Evolutionary conservation across 2,888 invertebrate genomes (phyloP).

Genomic region (Prosopocoilus inquinatus): DNA sequence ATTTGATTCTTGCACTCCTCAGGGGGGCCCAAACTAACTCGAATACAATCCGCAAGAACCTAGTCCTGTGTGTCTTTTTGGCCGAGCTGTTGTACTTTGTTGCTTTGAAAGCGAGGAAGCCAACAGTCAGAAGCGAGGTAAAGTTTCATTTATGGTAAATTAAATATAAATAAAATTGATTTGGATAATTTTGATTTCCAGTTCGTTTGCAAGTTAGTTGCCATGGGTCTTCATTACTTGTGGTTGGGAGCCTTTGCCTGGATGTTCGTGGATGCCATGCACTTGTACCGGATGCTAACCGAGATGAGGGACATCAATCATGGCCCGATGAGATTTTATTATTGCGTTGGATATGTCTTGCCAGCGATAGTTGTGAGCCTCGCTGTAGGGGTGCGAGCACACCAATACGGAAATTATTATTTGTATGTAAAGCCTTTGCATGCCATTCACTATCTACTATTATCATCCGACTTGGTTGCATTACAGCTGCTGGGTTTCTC

Average conservation of each 20-base stretch:
- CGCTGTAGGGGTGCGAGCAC: slow-evolving; percentile 88
- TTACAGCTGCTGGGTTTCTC: slow-evolving; percentile 89
- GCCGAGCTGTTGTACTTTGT: slow-evolving; percentile 83
- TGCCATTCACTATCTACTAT: no score
- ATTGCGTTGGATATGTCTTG: slow-evolving; percentile 87
- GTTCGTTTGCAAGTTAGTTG: slow-evolving; percentile 84
- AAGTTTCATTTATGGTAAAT: slow-evolving; percentile 31
- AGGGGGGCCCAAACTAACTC: slow-evolving; percentile 84
- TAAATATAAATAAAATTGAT: background rate
- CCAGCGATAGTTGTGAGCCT: slow-evolving; percentile 90
- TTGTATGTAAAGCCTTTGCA: slow-evolving; percentile 67
- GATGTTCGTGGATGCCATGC: slow-evolving; percentile 89
- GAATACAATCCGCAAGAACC: slow-evolving; percentile 90
- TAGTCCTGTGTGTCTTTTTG: slow-evolving; percentile 86
- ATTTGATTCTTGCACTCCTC: slow-evolving; percentile 77
- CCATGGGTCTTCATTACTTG: slow-evolving; percentile 90
- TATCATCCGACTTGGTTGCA: no score
- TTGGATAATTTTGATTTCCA: slow-evolving; percentile 43
- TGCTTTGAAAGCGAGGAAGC: slow-evolving; percentile 78
- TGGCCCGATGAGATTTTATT: slow-evolving; percentile 89
- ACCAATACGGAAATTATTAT: slow-evolving; percentile 91
- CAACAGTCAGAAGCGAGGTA: slow-evolving; percentile 82
- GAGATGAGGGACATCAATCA: slow-evolving; percentile 96
- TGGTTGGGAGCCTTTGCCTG: slow-evolving; percentile 90
- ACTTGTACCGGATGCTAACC: slow-evolving; percentile 89